Evolutionary conservation across 2,888 invertebrate genomes (phyloP).

Genomic region (Lepidochrysops patricia): DNA sequence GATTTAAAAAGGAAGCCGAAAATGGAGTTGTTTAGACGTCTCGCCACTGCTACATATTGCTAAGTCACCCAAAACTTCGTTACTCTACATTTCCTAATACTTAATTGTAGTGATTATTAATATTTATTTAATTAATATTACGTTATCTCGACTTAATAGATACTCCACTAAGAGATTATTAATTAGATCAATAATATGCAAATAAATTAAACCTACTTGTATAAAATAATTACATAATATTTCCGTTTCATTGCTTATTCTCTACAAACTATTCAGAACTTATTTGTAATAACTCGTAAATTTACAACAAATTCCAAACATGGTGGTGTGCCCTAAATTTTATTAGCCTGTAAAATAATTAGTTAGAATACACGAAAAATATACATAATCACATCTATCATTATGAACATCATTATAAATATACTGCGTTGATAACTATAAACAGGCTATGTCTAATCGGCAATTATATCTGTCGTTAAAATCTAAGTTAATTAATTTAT

Average conservation of each 20-base stretch:
- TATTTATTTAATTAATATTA: not conserved
- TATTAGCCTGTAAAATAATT: not conserved
- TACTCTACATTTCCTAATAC: too few species aligned
- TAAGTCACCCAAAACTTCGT: too few species aligned
- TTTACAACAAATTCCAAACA: not conserved
- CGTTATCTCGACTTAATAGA: not conserved
- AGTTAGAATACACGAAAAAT: slow-evolving; percentile 6
- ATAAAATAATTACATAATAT: not conserved
- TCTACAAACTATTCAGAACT: not conserved
- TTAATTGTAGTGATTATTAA: not conserved
- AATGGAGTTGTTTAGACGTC: too few species aligned
- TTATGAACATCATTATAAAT: not conserved
- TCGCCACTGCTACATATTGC: too few species aligned
- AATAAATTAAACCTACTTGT: not conserved
- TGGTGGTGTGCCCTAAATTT: not conserved
- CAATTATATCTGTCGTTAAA: not conserved
- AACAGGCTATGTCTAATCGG: not conserved
- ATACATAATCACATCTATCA: slow-evolving; percentile 9
- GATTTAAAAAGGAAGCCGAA: too few species aligned
- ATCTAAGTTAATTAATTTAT: not conserved
- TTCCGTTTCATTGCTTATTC: not conserved
- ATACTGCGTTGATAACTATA: not conserved
- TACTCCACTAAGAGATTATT: not conserved
- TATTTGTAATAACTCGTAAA: not conserved
- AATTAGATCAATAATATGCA: not conserved